These are phyloP conservation scores for Phalacrocorax carbo DNA, from an alignment of 2,113 vertebrate genomes.

Conservation along the genomic window DNA sequence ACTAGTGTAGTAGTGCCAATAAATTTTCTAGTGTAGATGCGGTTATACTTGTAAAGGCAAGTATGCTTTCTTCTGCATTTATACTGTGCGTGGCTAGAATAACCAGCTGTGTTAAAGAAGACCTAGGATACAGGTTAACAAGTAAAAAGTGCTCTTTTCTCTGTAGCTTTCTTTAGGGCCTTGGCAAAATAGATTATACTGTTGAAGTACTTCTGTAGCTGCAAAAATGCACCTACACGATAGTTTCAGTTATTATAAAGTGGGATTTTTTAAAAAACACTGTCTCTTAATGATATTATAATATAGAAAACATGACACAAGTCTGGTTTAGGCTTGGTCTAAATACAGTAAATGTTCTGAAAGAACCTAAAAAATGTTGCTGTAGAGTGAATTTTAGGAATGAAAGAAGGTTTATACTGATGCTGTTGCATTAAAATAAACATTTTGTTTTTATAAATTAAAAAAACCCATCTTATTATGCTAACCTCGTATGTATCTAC, in stretches of 20 bases:
- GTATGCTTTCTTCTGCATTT: neutral
- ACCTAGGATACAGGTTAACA: neutral
- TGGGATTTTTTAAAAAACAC: neutral
- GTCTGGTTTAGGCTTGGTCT: neutral
- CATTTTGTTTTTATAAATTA: neutral
- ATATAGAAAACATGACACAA: neutral
- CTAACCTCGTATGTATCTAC: too few species aligned
- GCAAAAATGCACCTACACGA: neutral
- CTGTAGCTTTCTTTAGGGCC: neutral
- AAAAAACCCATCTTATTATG: too few species aligned
- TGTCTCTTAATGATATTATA: neutral
- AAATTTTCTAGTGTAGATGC: neutral
- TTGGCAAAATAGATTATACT: neutral
- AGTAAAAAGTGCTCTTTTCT: neutral
- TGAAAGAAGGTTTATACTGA: neutral
- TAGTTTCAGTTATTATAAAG: neutral
- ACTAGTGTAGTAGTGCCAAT: neutral
- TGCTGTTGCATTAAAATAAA: neutral
- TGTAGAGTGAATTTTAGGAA: neutral
- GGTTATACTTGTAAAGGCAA: neutral
- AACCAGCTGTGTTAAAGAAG: neutral
- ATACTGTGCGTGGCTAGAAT: neutral
- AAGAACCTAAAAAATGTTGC: neutral
- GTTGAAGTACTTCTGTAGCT: neutral
- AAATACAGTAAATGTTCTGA: neutral